phyloP scores from a whole-genome alignment of 1,140 invertebrate genomes.

The Drosophila pruinosa region DNA sequence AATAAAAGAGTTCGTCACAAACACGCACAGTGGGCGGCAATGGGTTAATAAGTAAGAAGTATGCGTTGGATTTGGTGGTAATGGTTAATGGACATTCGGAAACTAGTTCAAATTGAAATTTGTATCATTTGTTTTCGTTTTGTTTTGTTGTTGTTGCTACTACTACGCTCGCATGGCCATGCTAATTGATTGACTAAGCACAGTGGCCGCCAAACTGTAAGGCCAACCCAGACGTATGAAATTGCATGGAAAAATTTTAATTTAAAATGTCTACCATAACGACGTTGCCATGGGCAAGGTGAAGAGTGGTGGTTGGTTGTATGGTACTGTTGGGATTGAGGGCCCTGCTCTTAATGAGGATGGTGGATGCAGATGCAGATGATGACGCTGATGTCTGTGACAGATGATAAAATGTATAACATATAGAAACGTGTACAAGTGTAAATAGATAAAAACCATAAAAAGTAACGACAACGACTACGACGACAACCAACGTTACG shows the following conservation, averaged over 20 bases:
- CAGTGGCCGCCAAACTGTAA: conserved; percentile 65
- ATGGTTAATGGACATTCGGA: conserved; percentile 50
- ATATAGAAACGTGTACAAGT: conserved; percentile 77
- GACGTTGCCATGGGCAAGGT: not conserved
- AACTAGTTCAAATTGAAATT: conserved; percentile 74
- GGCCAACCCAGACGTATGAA: conserved; percentile 51
- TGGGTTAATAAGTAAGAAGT: conserved; percentile 46
- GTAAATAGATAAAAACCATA: conserved; percentile 73
- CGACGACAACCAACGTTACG: not conserved
- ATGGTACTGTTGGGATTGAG: not conserved
- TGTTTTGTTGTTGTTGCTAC: conserved; percentile 42
- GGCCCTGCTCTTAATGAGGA: conserved; percentile 23
- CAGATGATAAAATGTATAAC: conserved; percentile 63
- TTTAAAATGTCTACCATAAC: conserved; percentile 50
- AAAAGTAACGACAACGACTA: conserved; percentile 1
- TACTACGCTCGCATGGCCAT: conserved; percentile 45
- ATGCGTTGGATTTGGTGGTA: not conserved
- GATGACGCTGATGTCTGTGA: conserved; percentile 19
- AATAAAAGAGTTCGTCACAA: not conserved
- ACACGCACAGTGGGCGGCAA: conserved; percentile 58
- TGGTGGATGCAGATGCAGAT: not conserved
- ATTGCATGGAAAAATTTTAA: conserved; percentile 66
- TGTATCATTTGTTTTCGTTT: conserved; percentile 42
- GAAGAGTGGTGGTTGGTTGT: not conserved
- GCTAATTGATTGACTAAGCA: conserved; percentile 62